These are phyloP conservation scores for Pagrus major DNA, from an alignment of 2,113 vertebrate species.

Conservation along the genomic window DNA sequence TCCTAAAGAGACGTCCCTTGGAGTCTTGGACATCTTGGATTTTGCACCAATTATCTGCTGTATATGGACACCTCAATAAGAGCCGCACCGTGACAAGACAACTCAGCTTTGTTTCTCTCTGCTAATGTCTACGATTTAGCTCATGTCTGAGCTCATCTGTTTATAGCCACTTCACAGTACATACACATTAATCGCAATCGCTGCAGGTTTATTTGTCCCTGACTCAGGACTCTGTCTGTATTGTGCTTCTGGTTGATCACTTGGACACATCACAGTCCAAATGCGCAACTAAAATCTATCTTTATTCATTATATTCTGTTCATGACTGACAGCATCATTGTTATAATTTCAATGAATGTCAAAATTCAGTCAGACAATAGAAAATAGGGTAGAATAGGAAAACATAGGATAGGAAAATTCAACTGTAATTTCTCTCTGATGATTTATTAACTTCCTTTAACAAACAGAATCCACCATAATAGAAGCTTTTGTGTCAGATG, in stretches of 20 bases:
- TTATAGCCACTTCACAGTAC: neutral
- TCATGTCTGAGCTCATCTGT: conserved; percentile 12
- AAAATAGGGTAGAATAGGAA: neutral
- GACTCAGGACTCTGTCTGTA: neutral
- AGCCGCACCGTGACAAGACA: conserved; percentile 1
- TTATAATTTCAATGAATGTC: conserved; percentile 9
- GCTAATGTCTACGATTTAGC: conserved; percentile 32
- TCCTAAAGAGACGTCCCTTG: conserved; percentile 10
- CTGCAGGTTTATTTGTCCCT: conserved; percentile 22
- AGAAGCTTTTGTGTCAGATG: conserved; percentile 23
- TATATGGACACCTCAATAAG: conserved; percentile 17
- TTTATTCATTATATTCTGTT: neutral
- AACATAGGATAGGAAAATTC: conserved; percentile 12
- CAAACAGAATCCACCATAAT: conserved; percentile 8
- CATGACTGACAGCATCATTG: conserved; percentile 14
- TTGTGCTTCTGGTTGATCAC: conserved; percentile 20
- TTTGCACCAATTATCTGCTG: conserved; percentile 58
- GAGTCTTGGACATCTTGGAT: conserved; percentile 17
- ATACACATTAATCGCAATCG: conserved; percentile 16
- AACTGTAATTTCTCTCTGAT: conserved; percentile 31
- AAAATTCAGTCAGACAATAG: neutral
- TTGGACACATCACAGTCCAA: neutral
- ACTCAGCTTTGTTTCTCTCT: conserved; percentile 19
- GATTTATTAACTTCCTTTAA: conserved; percentile 21
- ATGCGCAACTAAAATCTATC: neutral